Base-by-base conservation (phyloP, 2,113 vertebrate genomes). In the Neolamprologus hecqui region DNA sequence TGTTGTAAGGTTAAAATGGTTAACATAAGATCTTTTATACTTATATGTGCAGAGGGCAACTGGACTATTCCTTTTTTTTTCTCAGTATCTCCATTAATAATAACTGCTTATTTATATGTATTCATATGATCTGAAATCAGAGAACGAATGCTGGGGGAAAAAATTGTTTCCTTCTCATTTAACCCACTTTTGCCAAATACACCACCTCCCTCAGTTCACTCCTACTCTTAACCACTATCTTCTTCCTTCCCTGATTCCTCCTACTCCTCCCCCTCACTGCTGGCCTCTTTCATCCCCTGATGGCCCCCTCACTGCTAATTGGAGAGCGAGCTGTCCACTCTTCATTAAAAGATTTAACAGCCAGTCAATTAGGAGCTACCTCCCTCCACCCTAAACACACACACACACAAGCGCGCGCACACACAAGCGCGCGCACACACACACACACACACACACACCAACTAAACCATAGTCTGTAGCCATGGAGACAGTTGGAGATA, bases 281-380 rank as follows among this genome's bases (percentile, higher is more conserved):
- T 21, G 21, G 88, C 88, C 86, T 84, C 58, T 86, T 88, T 84
- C 42, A 83, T 86, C 86, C 90, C 84, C 89, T 26, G 54, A 92
- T 81, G 83, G 40, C 84, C 55, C 83, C 89, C 84, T 88, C 87
- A 88, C 87, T 85, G 92, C 88, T 93, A 95, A 95, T 96, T 95
- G 93, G 93, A 95, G 92, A 86, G 70, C 80, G 68, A 91, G 85
- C 83, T 88, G 87, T 87, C 84, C 63, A 83, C 92, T 94, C 92
- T 92, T 94, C 92, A 95, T 95, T 94, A 93, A 95, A 95, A 93
- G 93, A 90, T 96, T 94, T 91, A 94, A 94, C 89, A 92, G 83
- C 77, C 87, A 95, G 93, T 92, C 94, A 96, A 96, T 96, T 96
- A 96, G 90, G 54, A 91, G 58, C 86, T 90, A 65, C 87, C 87